These are phyloP conservation scores for Nothocercus nigrocapillus DNA, from an alignment of 2,113 vertebrate genomes.

Conservation along the genomic window DNA sequence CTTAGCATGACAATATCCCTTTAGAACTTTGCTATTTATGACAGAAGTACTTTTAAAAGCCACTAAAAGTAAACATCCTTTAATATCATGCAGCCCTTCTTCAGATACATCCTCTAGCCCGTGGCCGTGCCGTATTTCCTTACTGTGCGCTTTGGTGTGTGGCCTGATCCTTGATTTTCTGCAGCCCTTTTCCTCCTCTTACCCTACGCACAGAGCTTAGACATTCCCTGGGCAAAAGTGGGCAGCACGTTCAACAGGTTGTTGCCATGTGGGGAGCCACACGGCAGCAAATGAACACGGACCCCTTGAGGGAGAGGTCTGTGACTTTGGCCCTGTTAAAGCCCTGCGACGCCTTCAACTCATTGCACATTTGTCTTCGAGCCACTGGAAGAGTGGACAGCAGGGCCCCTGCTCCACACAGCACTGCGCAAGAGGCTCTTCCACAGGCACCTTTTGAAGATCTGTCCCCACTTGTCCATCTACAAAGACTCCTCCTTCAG, in stretches of 20 bases:
- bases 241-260: too few relatives aligned
- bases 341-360: not conserved
- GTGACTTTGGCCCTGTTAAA: rapidly evolving
- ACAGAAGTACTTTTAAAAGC: not conserved
- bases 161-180: too few relatives aligned
- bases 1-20: not conserved
- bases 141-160: rapidly evolving
- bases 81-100: not conserved
- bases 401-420: not conserved
- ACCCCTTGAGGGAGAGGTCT: not conserved
- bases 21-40: not conserved
- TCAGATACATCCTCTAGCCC: not conserved
- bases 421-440: not conserved
- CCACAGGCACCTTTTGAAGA: rapidly evolving
- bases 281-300: not conserved
- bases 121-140: not conserved
- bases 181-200: not conserved
- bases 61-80: not conserved
- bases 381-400: not conserved
- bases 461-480: not conserved
- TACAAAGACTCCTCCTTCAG: not conserved
- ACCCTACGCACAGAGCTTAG: not conserved
- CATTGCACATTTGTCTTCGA: rapidly evolving
- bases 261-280: too few relatives aligned
- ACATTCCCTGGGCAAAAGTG: not conserved